These are phyloP conservation scores for Cygnus olor DNA, from an alignment of 2,797 vertebrate genomes.

Conservation along the genomic window DNA sequence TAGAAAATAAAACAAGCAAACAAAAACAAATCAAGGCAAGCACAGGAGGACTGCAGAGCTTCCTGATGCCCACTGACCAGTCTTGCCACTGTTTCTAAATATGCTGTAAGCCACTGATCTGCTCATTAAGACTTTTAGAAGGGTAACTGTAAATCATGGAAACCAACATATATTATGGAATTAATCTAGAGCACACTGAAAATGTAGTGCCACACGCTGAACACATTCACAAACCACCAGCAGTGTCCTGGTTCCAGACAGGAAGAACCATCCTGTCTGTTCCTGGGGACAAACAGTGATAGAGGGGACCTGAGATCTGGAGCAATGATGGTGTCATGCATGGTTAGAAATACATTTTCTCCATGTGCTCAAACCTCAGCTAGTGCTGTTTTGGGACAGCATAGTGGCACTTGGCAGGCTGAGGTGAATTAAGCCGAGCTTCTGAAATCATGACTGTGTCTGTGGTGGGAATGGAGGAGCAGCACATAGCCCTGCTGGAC, in stretches of 20 bases:
- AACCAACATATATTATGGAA: not conserved
- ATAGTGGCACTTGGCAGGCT: not conserved
- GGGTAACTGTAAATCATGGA: not conserved
- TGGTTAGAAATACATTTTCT: not conserved
- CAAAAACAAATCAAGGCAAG: not conserved
- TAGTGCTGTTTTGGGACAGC: not conserved
- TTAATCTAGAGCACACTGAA: not conserved
- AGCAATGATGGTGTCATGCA: no score
- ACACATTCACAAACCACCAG: no score
- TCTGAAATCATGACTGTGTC: not conserved
- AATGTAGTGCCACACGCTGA: not conserved
- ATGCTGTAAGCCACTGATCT: not conserved
- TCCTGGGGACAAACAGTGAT: no score
- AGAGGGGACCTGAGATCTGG: not conserved
- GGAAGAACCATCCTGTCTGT: not conserved
- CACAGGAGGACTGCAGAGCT: not conserved
- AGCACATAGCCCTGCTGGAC: not conserved
- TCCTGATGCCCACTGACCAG: not conserved
- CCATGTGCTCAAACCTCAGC: not conserved
- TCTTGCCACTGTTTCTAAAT: not conserved
- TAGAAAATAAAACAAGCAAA: not conserved
- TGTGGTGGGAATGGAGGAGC: not conserved
- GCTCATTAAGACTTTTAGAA: not conserved
- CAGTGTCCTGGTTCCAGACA: no score
- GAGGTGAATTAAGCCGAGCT: not conserved